Conservation (phyloP, 2,113 vertebrate genomes). For the Ictalurus furcatus region DNA sequence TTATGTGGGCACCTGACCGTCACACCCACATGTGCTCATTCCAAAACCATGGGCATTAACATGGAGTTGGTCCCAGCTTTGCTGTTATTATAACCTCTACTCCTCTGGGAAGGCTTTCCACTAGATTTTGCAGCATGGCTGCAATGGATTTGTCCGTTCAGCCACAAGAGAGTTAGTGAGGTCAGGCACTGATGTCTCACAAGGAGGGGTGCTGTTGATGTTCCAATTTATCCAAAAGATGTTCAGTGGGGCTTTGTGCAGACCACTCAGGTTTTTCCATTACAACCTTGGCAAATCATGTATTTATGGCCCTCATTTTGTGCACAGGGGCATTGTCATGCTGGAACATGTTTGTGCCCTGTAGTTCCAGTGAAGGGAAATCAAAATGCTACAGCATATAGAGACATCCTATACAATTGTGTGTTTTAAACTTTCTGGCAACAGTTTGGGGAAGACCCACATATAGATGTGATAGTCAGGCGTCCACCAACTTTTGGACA, state of each 20-base stretch:
- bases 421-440: background rate
- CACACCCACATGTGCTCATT: background rate
- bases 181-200: background rate
- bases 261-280: background rate
- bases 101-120: background rate
- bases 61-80: background rate
- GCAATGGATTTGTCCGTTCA: background rate
- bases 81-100: background rate
- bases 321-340: background rate
- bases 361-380: background rate
- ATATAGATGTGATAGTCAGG: background rate
- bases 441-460: background rate
- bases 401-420: background rate
- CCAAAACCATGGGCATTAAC: background rate
- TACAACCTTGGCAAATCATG: background rate
- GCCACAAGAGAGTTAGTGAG: background rate
- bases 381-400: background rate
- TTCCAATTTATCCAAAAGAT: background rate
- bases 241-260: background rate
- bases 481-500: background rate
- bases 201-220: background rate
- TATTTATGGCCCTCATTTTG: background rate
- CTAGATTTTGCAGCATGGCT: background rate
- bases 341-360: background rate
- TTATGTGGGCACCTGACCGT: background rate